phyloP scores from a whole-genome alignment of 2,797 vertebrate species.

The Varecia variegata region DNA sequence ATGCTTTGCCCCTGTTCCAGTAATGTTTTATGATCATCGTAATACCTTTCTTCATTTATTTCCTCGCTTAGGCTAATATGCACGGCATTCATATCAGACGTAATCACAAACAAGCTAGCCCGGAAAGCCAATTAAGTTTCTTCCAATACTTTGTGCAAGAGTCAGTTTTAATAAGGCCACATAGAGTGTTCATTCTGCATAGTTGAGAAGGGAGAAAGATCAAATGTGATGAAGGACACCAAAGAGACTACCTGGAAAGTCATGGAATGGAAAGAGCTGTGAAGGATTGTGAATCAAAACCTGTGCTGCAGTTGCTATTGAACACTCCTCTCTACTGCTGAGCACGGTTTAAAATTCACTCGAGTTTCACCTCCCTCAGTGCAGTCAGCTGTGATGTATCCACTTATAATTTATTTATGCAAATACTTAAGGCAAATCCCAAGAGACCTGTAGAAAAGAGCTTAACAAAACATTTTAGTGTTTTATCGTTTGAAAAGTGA shows the following conservation, averaged over 20 bases:
- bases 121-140: slow-evolving; percentile 56
- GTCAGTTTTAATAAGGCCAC: slow-evolving; percentile 51
- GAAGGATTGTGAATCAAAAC: neutral
- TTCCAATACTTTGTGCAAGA: neutral
- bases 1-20: neutral
- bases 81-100: neutral
- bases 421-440: slow-evolving; percentile 45
- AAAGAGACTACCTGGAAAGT: neutral
- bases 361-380: neutral
- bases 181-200: neutral
- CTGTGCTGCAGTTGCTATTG: neutral
- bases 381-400: neutral
- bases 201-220: slow-evolving; percentile 18
- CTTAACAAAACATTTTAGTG: slow-evolving; percentile 47
- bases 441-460: neutral
- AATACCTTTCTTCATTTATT: slow-evolving; percentile 51
- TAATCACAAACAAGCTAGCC: neutral
- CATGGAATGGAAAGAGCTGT: neutral
- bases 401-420: slow-evolving; percentile 56
- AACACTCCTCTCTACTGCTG: neutral
- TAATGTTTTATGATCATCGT: neutral
- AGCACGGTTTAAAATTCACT: neutral
- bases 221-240: neutral
- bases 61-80: slow-evolving; percentile 43
- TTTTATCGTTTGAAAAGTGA: slow-evolving; percentile 59